phyloP scores from a whole-genome alignment of 2,113 vertebrate species.

The Xiphophorus couchianus region DNA sequence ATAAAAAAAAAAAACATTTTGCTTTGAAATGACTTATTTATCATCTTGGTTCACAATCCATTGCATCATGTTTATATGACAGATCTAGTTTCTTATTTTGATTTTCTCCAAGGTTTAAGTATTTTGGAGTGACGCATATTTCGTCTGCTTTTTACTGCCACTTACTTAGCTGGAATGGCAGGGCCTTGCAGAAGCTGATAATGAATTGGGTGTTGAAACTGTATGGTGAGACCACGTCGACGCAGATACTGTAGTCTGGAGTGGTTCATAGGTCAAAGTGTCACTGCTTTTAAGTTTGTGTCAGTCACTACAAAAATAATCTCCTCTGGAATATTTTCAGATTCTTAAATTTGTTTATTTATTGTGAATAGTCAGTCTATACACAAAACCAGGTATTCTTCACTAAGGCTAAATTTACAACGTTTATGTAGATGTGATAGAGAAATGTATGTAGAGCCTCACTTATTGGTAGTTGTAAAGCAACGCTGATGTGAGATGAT shows the following conservation, averaged over 20 bases:
- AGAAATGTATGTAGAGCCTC: neutral
- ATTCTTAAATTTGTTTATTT: conserved; percentile 26
- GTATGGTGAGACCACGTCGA: conserved; percentile 70
- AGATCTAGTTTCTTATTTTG: conserved; percentile 22
- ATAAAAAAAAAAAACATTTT: neutral
- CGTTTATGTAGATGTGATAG: neutral
- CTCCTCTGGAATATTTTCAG: conserved; percentile 33
- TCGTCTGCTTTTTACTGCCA: conserved; percentile 74
- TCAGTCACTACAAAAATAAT: conserved; percentile 69
- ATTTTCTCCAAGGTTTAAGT: conserved; percentile 36
- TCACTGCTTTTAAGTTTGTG: conserved; percentile 59
- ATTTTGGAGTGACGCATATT: conserved; percentile 58
- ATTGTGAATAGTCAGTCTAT: neutral
- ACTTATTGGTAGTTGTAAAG: neutral
- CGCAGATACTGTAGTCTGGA: conserved; percentile 54
- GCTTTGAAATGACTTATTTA: neutral
- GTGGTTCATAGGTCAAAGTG: conserved; percentile 68
- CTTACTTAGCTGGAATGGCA: conserved; percentile 70
- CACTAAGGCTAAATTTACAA: neutral
- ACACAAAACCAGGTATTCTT: neutral
- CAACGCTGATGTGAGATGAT: conserved; percentile 1
- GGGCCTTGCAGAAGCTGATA: conserved; percentile 73
- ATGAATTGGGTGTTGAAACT: conserved; percentile 83
- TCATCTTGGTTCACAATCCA: neutral
- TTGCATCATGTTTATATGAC: neutral